Conservation (phyloP, 2,888 invertebrate species). For the Ornithoptera priamus region DNA sequence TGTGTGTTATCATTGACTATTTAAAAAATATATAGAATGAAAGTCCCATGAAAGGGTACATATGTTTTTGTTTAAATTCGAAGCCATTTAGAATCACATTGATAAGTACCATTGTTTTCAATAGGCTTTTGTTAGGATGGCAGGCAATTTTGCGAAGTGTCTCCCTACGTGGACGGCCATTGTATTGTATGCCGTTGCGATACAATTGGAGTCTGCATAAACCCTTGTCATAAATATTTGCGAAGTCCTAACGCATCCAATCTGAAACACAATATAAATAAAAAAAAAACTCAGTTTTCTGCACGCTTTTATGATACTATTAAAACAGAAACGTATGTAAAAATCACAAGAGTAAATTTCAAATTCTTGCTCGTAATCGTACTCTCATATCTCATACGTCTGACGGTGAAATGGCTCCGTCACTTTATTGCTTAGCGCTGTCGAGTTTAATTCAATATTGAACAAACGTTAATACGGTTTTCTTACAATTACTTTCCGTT, state of each 20-base stretch:
- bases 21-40: conserved; percentile 6
- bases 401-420: conserved; percentile 48
- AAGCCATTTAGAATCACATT: conserved; percentile 2
- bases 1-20: conserved; percentile 30
- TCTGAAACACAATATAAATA: conserved; percentile 19
- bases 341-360: conserved; percentile 40
- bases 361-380: conserved; percentile 51
- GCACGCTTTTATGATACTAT: background rate
- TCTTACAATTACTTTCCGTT: conserved; percentile 43
- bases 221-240: conserved; percentile 52
- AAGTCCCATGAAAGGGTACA: background rate
- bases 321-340: background rate
- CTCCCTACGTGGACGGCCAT: conserved; percentile 35
- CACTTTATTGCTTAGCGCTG: conserved; percentile 46
- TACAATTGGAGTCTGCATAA: conserved; percentile 45
- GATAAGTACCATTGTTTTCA: conserved; percentile 25
- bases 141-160: conserved; percentile 26
- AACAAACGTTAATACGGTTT: conserved; percentile 62
- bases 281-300: conserved; percentile 5
- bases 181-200: conserved; percentile 44
- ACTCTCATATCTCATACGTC: conserved; percentile 41
- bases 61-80: conserved; percentile 1
- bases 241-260: conserved; percentile 31
- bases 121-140: conserved; percentile 29
- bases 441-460: conserved; percentile 61